Base-by-base conservation (phyloP, 2,888 invertebrate genomes). In the Brenthis daphne region DNA sequence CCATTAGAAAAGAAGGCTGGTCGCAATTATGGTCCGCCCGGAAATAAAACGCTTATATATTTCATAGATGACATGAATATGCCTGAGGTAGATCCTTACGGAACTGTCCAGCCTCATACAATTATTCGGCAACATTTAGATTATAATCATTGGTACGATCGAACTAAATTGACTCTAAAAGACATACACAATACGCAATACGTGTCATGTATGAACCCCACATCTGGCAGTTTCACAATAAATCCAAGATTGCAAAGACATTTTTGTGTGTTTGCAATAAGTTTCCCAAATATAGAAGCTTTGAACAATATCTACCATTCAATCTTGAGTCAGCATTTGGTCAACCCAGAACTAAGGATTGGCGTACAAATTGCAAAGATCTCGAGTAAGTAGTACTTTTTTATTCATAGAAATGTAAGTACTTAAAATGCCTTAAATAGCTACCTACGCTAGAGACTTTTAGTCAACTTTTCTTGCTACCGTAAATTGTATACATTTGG, bases 51-150 rank as follows among this genome's bases (percentile, higher is more conserved):
- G 0, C 92, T 99, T 55, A 95, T 99, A 73, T 99, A 98, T 86
- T 99, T 99, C 83, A 96, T 99, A 71, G 99, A 99, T 82, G 99
- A 99, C 81, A 96, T 99, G 96, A 99, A 99, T 83, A 99, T 99
- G 98, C 99, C 99, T 1, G 98, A 98, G 94, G 97, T 97, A 24
- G 94, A 94, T 75, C 74, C 94, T 50, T 99, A 99, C 80, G 98
- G 98, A 11, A 99, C 99, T 0, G 99, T 99, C 0, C 98, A 98
- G 84, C 99, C 99, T 0, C 99, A 99, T 83, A 99, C 99, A 0
- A 90, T 99, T 66, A 98, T 99, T 75, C 94, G 99, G 1, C 99
- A 99, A 83, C 98, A 99, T 90, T 92, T 99, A 80, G 99, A 99
- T 86, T 99, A 99, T 82, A 96, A 96, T 63, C 99, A 99, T 86